These are phyloP conservation scores for Hydrolagus affinis DNA, from an alignment of 2,113 vertebrate genomes.

Conservation along the genomic window DNA sequence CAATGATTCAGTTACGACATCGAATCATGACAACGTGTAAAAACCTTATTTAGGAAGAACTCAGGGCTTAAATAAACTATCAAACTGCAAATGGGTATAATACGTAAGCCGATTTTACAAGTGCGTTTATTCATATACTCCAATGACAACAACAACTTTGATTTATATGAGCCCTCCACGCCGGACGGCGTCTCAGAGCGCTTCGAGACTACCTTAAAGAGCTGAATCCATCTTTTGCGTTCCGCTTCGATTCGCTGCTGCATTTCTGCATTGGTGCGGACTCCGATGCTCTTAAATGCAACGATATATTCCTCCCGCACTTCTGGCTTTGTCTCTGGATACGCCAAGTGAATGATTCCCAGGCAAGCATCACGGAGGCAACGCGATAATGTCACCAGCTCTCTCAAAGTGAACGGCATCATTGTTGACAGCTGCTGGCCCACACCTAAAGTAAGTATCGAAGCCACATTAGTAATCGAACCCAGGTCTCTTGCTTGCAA, in stretches of 20 bases:
- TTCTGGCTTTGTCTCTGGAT: constrained; percentile 86
- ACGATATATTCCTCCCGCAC: constrained; percentile 84
- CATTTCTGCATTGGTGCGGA: constrained; percentile 72
- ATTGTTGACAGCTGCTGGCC: constrained; percentile 81
- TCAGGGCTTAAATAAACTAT: neutral
- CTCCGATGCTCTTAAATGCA: constrained; percentile 83
- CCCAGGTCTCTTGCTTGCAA: too few relatives aligned
- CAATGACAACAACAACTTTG: too few relatives aligned
- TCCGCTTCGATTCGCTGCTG: constrained; percentile 80
- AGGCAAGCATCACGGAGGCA: constrained; percentile 89
- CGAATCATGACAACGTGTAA: too few relatives aligned
- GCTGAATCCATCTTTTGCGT: constrained; percentile 89
- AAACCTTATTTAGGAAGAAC: neutral
- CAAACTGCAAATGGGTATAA: neutral
- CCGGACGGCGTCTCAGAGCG: too few relatives aligned
- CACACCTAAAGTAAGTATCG: constrained; percentile 46
- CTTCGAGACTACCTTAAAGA: constrained; percentile 94
- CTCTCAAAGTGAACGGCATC: constrained; percentile 90
- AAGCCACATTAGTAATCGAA: neutral
- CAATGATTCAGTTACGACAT: too few relatives aligned
- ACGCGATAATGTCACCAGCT: constrained; percentile 80
- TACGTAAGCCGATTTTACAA: neutral
- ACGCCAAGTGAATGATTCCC: constrained; percentile 92
- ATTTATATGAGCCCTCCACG: too few relatives aligned
- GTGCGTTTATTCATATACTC: neutral